Base-by-base conservation (phyloP, 2,797 vertebrate genomes). In the Todus mexicanus region DNA sequence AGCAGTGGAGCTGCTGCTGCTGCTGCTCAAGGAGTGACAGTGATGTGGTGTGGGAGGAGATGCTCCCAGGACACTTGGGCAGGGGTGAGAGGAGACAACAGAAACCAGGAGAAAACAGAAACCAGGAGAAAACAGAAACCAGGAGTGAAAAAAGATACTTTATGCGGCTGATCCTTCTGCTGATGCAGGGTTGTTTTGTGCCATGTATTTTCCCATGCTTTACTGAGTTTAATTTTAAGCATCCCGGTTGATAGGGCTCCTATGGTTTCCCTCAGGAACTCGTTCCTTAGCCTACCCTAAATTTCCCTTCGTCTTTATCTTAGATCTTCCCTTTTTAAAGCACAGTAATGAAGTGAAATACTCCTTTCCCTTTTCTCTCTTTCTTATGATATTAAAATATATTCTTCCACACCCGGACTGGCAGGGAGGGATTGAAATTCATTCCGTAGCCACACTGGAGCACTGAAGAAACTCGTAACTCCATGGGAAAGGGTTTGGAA, bases 271-370 rank as follows among this genome's bases (percentile, higher is more conserved):
- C 91, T 92, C n/a, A 73, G 92, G 91, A 96, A 96, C 84, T 95
- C 0, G 0, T 82, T 94, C 80, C 51, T 90, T 74, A 88, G 60
- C 77, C 63, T 92, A 70, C 84, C 73, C 31, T 77, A 69, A 92
- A 91, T 92, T 93, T 87, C 63, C 76, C 92, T 95, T 96, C 54
- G 80, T 93, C 91, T 65, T 94, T 96, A 96, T 92, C 95, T 96
- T 76, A 91, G 77, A 95, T 96, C 95, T 96, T 83, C 40, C 60
- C 56, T 90, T 92, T 95, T 76, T 54, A 88, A 90, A 92, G 42
- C 47, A 86, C 90, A 54, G n/a, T 91, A 96, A 95, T 93, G 92
- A 94, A 93, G 53, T 60, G 23, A 94, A 94, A 95, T 90, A 42
- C 33, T 88, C 43, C 33, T 85, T 81, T 84, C 48, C 25, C 37